Percentiles rank a stretch among this genome's conserved stretches.
phyloP scores from a whole-genome alignment of 2,888 invertebrate species.

The Drosophila picticornis region DNA sequence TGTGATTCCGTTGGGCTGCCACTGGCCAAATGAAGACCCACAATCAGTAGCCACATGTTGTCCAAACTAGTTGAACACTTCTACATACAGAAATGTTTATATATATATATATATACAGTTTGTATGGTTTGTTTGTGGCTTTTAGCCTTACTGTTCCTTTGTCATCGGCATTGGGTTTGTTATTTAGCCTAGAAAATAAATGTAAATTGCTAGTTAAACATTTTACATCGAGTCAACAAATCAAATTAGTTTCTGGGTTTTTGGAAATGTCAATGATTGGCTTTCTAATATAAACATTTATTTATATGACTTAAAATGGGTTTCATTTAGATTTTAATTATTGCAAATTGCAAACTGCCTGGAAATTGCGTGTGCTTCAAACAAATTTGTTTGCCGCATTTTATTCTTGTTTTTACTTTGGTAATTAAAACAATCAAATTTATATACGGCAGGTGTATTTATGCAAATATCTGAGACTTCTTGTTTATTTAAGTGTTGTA shows the following conservation, averaged over 20 bases:
- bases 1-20: conserved; percentile 40
- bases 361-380: neutral
- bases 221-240: conserved; percentile 2
- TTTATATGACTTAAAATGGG: neutral
- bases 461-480: neutral
- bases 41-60: conserved; percentile 62
- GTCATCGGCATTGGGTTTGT: conserved; percentile 21
- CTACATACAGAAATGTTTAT: neutral
- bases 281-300: neutral
- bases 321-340: neutral
- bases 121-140: conserved; percentile 2
- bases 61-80: neutral
- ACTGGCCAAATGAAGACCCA: conserved; percentile 49
- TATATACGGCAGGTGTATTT: too few species aligned
- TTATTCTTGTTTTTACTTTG: neutral
- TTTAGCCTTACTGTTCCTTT: conserved; percentile 10
- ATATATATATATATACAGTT: neutral
- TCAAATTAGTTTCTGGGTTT: neutral
- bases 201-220: conserved; percentile 34
- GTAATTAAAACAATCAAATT: neutral
- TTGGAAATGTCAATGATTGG: conserved; percentile 2
- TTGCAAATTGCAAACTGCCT: neutral
- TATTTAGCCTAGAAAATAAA: conserved; percentile 49
- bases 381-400: neutral
- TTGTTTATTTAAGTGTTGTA: neutral